Base-by-base conservation (phyloP, 2,888 invertebrate genomes). In the Aromia moschata region DNA sequence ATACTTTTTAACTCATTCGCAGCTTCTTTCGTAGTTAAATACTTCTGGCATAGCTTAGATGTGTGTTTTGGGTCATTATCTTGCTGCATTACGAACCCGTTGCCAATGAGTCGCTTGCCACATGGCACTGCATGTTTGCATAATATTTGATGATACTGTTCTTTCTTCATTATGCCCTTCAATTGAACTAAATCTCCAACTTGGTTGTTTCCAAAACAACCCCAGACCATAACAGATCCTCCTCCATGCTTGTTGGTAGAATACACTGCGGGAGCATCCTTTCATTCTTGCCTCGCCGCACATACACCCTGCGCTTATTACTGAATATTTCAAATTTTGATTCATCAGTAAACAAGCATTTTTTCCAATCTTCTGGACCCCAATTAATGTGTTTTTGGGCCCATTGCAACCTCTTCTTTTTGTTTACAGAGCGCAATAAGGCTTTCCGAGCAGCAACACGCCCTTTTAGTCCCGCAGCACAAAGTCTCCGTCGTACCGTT, bases 301-400 rank as follows among this genome's bases (percentile, higher is more conserved):
- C 15, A 12, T 12, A 41, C 14, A 3, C 1, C 14, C 41, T 14
- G 10, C 41, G 41, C 17, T 41, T 41, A 10, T 12, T 10, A 41
- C 14, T 17, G 7, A 41, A 41, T 7, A 41, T 14, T 41, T 41
- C 41, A 41, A 41, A 41, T 41, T 41, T 41, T 7, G 41, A 41
- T 12, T 41, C 41, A 14, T 15, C 12, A 2, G 12, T 41, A 14
- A 14, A 41, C 4, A 41, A 41, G 10, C 15, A 14, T 2, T 41
- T 7, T 10, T 10, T 14, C 41, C 41, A 41, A 3, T 41, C 11
- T 14, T 41, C 15, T 2, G 17, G 15, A 11, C 16, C 10, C 41
- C 41, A 41, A 41, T 12, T 15, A 4, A 14, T 3, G 14, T 41
- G 41, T 25, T 25, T 25, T 7, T 7, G n/a, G 25, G 25, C 25